Conservation (phyloP, 2,113 vertebrate genomes). For the Microcebus griseorufus region DNA sequence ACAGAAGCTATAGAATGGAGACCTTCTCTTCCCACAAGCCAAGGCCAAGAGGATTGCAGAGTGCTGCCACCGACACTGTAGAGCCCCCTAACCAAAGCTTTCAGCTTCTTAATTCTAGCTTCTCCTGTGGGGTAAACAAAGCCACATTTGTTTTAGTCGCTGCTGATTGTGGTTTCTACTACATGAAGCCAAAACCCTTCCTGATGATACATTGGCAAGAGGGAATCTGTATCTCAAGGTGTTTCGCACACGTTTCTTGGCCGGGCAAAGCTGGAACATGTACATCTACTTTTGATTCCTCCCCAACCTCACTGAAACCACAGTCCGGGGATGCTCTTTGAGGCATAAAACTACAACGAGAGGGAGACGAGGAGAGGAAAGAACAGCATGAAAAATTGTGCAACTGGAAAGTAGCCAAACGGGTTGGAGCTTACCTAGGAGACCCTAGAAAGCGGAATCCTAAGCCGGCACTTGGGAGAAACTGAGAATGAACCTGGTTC, state of each 20-base stretch:
- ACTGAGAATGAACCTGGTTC: background rate
- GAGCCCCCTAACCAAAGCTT: background rate
- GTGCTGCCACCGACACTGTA: background rate
- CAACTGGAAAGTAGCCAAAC: background rate
- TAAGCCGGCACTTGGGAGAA: background rate
- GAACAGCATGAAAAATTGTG: background rate
- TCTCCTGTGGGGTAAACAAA: background rate
- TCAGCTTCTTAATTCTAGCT: background rate
- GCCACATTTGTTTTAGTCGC: background rate
- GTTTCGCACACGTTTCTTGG: background rate
- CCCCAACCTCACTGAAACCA: background rate
- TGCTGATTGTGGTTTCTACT: background rate
- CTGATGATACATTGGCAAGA: fast-evolving
- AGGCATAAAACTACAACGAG: background rate
- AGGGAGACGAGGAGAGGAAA: background rate
- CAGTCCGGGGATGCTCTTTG: background rate
- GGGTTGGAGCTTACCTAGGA: background rate
- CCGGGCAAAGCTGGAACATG: background rate
- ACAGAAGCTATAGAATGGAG: background rate
- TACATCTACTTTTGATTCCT: background rate
- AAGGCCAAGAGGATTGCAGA: background rate
- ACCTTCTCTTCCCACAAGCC: background rate
- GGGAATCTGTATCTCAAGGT: background rate
- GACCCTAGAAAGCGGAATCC: background rate
- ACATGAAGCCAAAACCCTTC: background rate